Evolutionary conservation across 2,797 vertebrate species (phyloP), one percentile per base, ranked within the genome.

Genomic region (Syngnathus rostellatus): DNA sequence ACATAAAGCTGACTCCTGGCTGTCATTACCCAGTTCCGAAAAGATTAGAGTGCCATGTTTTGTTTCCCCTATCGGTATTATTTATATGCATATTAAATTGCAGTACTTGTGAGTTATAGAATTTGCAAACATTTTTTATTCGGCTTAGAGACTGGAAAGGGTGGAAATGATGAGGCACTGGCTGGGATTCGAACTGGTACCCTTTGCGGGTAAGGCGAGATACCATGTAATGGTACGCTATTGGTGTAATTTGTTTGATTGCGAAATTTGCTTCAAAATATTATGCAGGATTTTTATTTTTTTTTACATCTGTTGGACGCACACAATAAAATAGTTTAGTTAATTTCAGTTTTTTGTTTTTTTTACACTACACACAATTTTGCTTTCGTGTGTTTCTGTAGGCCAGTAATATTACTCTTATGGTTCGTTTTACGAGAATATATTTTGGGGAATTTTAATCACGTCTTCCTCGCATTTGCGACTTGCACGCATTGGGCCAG

Each of bases 1-100:
- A 80, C 25, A 37, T 67, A 16, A 72, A 69, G 57, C 75, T 55
- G 72, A 75, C 76, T 74, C 65, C 73, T 81, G 74, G 79, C 79
- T 74, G 79, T 74, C 76, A n/a, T 75, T 31, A 31, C 31, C 31
- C 31, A 31, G 31, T 31, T 31, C 31, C 3, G 31, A 31, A 31
- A 31, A 31, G 4, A 31, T 31, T 31, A 31, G 31, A 4, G 31
- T 4, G 3, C 31, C 31, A 31, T 31, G 31, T 31, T 31, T 31
- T 31, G 31, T 55, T 55, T 31, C 5, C 53, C 23, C 23, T 12
- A 62, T 73, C 65, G 68, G 64, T 31, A 31, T 31, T 31, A 31
- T 31, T 31, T 31, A 31, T 31, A 31, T 31, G 31, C 31, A 31
- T 31, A 31, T 31, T 31, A 31, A 31, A 31, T 31, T 31, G 31